phyloP scores from a whole-genome alignment of 2,888 invertebrate genomes.

The Tetramorium bicarinatum region DNA sequence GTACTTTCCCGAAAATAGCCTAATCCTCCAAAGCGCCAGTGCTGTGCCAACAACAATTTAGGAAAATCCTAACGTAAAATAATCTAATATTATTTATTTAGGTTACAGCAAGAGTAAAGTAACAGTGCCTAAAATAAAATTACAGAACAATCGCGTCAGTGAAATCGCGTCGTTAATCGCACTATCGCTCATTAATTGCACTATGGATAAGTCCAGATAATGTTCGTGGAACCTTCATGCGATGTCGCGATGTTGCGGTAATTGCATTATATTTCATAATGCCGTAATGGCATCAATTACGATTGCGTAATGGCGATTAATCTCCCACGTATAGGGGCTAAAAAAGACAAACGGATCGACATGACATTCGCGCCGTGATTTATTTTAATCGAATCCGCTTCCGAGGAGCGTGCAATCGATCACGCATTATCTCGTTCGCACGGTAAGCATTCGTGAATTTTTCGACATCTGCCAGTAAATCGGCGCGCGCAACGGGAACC shows the following conservation, averaged over 20 bases:
- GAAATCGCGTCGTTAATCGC: slow-evolving; percentile 14
- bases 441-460: slow-evolving; percentile 15
- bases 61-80: background rate
- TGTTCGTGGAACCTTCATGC: background rate
- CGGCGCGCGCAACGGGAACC: background rate
- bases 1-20: background rate
- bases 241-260: background rate
- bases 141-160: background rate
- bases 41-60: background rate
- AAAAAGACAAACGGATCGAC: slow-evolving; percentile 8
- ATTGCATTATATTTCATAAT: slow-evolving; percentile 11
- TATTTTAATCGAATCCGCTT: slow-evolving; percentile 40
- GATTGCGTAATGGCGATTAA: slow-evolving; percentile 39
- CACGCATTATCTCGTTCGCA: background rate
- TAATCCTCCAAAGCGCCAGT: slow-evolving; percentile 2
- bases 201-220: background rate
- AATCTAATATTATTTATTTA: slow-evolving; percentile 3
- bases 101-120: background rate
- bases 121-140: background rate
- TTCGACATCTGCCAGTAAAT: slow-evolving; percentile 21
- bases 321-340: background rate
- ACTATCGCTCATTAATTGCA: background rate
- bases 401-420: slow-evolving; percentile 1
- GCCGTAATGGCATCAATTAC: slow-evolving; percentile 13
- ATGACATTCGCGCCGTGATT: slow-evolving; percentile 20